These are phyloP conservation scores for Heterodera filipjevi DNA, from an alignment of 2,888 invertebrate species.

Conservation along the genomic window DNA sequence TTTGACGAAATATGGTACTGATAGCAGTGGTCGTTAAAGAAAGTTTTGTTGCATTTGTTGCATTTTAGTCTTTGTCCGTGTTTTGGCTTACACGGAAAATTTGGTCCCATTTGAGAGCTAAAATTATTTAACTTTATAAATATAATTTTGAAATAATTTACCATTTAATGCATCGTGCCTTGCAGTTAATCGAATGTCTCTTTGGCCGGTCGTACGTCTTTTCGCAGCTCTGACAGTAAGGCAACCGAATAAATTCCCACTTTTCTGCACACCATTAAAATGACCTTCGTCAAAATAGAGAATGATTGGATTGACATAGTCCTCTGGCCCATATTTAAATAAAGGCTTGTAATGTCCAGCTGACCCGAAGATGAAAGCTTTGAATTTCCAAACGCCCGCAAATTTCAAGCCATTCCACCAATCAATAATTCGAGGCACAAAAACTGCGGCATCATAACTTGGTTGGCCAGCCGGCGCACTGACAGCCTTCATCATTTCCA, in stretches of 20 bases:
- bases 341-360: too few relatives aligned
- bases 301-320: background rate
- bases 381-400: background rate
- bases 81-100: background rate
- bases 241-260: constrained; percentile 8
- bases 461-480: background rate
- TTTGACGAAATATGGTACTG: background rate
- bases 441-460: background rate
- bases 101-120: background rate
- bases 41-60: constrained; percentile 2
- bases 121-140: too few relatives aligned
- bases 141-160: background rate
- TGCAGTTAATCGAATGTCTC: background rate
- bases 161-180: constrained; percentile 12
- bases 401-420: background rate
- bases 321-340: constrained; percentile 13
- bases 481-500: background rate
- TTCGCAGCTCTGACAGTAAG: constrained; percentile 11
- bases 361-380: constrained; percentile 16
- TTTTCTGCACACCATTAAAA: constrained; percentile 15
- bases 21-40: background rate
- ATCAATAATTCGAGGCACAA: background rate
- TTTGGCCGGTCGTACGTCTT: constrained; percentile 2
- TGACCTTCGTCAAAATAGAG: constrained; percentile 1
- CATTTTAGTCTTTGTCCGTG: background rate